These are phyloP conservation scores for Catharus bicknelli DNA, from an alignment of 2,113 vertebrate species.

Conservation along the genomic window DNA sequence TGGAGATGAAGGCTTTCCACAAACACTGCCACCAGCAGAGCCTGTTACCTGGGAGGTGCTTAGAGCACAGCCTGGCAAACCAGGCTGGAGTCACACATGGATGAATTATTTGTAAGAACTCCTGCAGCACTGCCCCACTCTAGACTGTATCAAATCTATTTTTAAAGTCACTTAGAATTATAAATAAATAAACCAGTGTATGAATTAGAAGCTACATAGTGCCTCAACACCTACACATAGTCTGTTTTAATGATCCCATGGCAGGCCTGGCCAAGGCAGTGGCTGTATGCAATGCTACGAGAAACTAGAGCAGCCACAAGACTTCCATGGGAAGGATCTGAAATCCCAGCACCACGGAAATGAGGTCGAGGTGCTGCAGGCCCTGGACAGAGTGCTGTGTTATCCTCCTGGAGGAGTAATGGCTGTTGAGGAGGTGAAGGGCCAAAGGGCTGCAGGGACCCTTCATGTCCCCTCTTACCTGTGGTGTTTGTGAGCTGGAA, in stretches of 20 bases:
- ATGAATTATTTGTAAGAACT: slow-evolving; percentile 51
- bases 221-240: not conserved
- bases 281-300: not conserved
- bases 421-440: not conserved
- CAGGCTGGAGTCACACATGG: not conserved
- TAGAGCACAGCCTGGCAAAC: not conserved
- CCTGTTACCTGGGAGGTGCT: not conserved
- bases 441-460: rapidly evolving
- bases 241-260: not conserved
- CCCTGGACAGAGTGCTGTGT: not conserved
- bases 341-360: not conserved
- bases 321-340: not conserved
- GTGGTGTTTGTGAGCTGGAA: slow-evolving; percentile 94
- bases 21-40: rapidly evolving
- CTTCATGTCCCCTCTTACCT: slow-evolving; percentile 69
- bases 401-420: not conserved
- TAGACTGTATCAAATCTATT: not conserved
- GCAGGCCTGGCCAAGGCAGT: not conserved
- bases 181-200: slow-evolving; percentile 51
- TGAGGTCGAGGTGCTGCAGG: not conserved
- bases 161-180: slow-evolving; percentile 59
- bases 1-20: not conserved
- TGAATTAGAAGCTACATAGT: slow-evolving; percentile 31
- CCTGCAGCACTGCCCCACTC: not conserved
- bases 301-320: not conserved